Evolutionary conservation across 2,113 vertebrate species (phyloP), one percentile per base, ranked within the genome.

Genomic region (Prietella phreatophila): DNA sequence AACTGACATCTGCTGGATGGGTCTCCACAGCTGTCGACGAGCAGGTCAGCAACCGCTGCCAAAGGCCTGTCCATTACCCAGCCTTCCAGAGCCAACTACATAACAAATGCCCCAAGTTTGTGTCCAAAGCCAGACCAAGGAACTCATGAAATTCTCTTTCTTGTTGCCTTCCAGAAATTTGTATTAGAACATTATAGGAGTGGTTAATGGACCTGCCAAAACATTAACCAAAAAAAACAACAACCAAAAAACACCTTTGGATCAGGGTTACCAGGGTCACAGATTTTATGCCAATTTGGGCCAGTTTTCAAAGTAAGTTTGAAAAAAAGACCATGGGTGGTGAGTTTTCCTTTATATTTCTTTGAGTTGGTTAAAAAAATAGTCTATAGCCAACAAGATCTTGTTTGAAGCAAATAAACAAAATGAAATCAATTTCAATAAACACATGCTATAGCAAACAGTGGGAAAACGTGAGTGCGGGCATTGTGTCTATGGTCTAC

Each of bases 11-110:
- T 96, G 95, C 92, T 93, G 90, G 93, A 95, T 93, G 91, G 92
- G 93, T 95, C 93, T 93, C 87, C 93, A 93, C 94, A 95, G 94
- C 95, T 96, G 95, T 92, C 88, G 83, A 78, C 87, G 83, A 94
- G 92, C 91, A 90, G 92, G 91, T 93, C 92, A 92, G 84, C 91
- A 91, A 90, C 90, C 90, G 88, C 50, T 93, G 93, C 93, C 93
- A 94, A 93, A 94, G 93, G 93, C 92, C 89, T 90, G 88, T 91
- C 91, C 87, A 78, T 82, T 88, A 91, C 82, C 87, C 61, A 36
- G 58, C 53, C 58, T 53, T 33, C 19, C 14, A 80, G 63, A 82
- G 27, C 42, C 82, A 33, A 55, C n/a, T 30, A 86, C 39, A 83
- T 67, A 80, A 88, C 63, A 84, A 82, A 82, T 56, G 27, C 36